A percentile compares a stretch with the other conserved stretches of the same genome.
phyloP scores from a whole-genome alignment of 2,888 invertebrate genomes.

The Lamellibrachia columna region DNA sequence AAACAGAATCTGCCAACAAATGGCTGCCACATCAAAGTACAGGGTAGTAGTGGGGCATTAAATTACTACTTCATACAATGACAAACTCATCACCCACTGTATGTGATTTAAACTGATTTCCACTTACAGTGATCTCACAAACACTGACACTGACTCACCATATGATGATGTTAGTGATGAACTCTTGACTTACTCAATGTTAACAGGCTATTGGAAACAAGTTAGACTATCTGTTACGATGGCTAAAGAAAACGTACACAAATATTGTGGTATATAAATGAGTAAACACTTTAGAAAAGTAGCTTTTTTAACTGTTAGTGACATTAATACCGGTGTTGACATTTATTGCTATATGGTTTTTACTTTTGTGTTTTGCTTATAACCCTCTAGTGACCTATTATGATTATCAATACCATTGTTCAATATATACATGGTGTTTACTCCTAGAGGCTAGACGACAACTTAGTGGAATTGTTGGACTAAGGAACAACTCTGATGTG shows the following conservation, averaged over 20 bases:
- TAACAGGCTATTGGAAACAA: neutral
- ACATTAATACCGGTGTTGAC: too few species aligned
- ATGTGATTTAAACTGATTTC: neutral
- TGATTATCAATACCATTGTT: too few species aligned
- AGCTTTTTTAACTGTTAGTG: too few species aligned
- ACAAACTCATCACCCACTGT: neutral
- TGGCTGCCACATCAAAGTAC: neutral
- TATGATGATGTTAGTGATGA: neutral
- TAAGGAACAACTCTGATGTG: neutral
- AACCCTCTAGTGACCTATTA: too few species aligned
- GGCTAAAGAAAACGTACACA: neutral
- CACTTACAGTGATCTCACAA: neutral
- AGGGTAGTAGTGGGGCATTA: neutral
- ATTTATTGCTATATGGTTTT: too few species aligned
- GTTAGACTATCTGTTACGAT: neutral
- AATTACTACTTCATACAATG: neutral
- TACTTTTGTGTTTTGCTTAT: too few species aligned
- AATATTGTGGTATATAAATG: neutral
- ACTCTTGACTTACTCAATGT: neutral
- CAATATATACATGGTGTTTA: too few species aligned
- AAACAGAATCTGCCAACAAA: neutral
- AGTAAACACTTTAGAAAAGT: neutral
- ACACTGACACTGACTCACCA: neutral
- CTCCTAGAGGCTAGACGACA: too few species aligned
- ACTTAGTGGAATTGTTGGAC: neutral